A percentile compares a stretch with the other conserved stretches of the same genome.
Evolutionary conservation across 2,113 vertebrate genomes (phyloP).

Genomic region (Archilochus colubris): DNA sequence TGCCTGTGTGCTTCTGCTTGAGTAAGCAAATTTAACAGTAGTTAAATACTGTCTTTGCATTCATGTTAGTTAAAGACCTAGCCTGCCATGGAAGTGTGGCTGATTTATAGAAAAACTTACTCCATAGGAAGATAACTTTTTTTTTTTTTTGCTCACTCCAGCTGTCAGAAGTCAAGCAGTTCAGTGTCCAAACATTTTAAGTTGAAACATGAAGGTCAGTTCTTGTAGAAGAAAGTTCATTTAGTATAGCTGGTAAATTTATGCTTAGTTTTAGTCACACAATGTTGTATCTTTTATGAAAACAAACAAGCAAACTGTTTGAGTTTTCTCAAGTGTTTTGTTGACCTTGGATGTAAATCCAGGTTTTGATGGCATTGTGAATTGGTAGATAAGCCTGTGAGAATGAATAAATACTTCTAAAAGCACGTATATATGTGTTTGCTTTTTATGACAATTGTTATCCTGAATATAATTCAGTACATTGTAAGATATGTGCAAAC

Average conservation of each 20-base stretch:
- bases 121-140: not conserved
- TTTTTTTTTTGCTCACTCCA: not conserved
- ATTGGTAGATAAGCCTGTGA: not conserved
- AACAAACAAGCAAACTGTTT: not conserved
- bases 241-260: not conserved
- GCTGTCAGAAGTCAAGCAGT: not conserved
- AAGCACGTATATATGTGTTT: not conserved
- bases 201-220: not conserved
- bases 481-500: not conserved
- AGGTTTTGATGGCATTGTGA: not conserved
- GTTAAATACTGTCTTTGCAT: conserved; percentile 7
- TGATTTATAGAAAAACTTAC: not conserved
- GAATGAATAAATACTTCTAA: not conserved
- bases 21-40: conserved; percentile 35
- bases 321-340: not conserved
- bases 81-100: not conserved
- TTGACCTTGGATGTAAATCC: conserved; percentile 1
- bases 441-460: not conserved
- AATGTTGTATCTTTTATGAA: not conserved
- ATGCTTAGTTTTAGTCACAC: not conserved
- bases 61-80: not conserved
- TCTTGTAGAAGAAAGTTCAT: not conserved
- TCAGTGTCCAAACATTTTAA: not conserved
- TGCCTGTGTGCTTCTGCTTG: conserved; percentile 5
- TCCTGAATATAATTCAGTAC: not conserved